Evolutionary conservation across 92 coral and sea anemone genomes (phyloP).

Genomic region (Plumapathes pennacea): DNA sequence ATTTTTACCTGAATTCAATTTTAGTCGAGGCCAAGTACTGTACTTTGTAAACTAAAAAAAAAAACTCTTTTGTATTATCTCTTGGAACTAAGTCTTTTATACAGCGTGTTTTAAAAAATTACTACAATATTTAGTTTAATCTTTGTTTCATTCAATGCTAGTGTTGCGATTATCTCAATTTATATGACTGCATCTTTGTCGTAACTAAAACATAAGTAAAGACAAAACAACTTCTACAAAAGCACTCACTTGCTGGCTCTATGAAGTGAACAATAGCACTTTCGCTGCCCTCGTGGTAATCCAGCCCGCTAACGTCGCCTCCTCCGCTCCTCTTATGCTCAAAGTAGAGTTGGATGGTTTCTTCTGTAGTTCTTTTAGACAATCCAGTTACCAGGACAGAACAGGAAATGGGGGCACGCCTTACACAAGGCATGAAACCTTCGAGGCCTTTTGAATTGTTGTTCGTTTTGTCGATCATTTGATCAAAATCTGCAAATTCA

Average conservation of each 20-base stretch:
- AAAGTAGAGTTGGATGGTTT: slow-evolving; percentile 30
- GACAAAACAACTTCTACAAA: too few species aligned
- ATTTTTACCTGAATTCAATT: not conserved
- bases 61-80: too few species aligned
- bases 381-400: slow-evolving; percentile 31
- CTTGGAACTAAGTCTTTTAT: too few species aligned
- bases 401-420: slow-evolving; percentile 28
- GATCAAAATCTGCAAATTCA: not conserved
- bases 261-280: slow-evolving; percentile 32
- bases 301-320: slow-evolving; percentile 39
- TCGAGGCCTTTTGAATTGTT: slow-evolving; percentile 20
- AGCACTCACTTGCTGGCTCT: slow-evolving; percentile 36
- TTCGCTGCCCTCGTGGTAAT: not conserved
- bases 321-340: slow-evolving; percentile 32
- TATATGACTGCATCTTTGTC: too few species aligned
- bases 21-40: too few species aligned
- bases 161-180: too few species aligned
- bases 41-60: too few species aligned
- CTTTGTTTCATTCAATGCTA: too few species aligned
- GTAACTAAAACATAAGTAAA: too few species aligned
- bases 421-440: slow-evolving; percentile 16
- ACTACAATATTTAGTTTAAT: too few species aligned
- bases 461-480: slow-evolving; percentile 2
- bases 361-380: slow-evolving; percentile 10
- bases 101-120: too few species aligned